Conservation (phyloP, 2,888 invertebrate species). For the Drosophila anomalipes region DNA sequence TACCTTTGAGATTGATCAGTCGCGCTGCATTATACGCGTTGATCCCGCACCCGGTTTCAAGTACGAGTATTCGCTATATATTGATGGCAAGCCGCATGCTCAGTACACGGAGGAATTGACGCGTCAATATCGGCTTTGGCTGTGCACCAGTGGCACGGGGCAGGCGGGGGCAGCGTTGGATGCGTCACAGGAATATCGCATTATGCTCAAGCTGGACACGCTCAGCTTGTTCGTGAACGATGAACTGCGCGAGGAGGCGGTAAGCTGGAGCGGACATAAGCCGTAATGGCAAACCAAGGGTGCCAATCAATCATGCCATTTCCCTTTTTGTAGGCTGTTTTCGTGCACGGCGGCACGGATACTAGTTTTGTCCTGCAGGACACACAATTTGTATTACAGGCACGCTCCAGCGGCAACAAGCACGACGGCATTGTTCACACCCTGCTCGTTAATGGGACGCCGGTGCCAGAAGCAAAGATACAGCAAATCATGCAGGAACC, state of each 20-base stretch:
- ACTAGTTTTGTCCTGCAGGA: constrained; percentile 88
- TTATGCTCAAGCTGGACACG: constrained; percentile 88
- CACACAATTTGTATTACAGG: constrained; percentile 83
- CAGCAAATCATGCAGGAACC: constrained; percentile 83
- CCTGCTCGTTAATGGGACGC: constrained; percentile 86
- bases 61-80: constrained; percentile 92
- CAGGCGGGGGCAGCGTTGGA: constrained; percentile 44
- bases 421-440: constrained; percentile 88
- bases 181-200: constrained; percentile 87
- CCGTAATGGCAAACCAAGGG: not conserved
- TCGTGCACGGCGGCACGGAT: constrained; percentile 94
- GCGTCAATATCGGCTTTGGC: constrained; percentile 91
- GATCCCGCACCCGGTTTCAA: constrained; percentile 90
- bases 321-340: constrained; percentile 88
- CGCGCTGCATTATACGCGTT: constrained; percentile 85
- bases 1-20: constrained; percentile 89
- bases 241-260: constrained; percentile 80
- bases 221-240: constrained; percentile 84
- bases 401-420: constrained; percentile 84
- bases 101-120: constrained; percentile 93
- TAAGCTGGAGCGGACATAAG: constrained; percentile 44
- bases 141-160: constrained; percentile 81
- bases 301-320: not conserved
- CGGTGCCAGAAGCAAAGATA: constrained; percentile 82
- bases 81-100: constrained; percentile 92